A percentile compares a stretch with the other conserved stretches of the same genome.
Conservation (phyloP, 2,797 vertebrate species). For the Sternarchorhynchus goeldii region DNA sequence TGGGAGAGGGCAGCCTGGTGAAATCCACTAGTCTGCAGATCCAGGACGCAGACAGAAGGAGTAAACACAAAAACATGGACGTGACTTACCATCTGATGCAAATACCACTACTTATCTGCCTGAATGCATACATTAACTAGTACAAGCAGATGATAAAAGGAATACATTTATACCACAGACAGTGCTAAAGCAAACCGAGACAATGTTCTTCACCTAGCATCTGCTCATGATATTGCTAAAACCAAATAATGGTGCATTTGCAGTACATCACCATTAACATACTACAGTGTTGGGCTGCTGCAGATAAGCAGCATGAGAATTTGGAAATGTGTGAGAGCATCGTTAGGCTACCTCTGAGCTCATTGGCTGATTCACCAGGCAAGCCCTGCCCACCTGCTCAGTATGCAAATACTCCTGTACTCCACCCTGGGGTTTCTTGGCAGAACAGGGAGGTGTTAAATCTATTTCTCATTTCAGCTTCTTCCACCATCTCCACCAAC, state of each 20-base stretch:
- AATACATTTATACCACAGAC: neutral
- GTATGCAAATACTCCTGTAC: neutral
- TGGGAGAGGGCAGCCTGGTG: constrained; percentile 96
- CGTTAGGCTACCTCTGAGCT: neutral
- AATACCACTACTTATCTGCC: constrained; percentile 18
- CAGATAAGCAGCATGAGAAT: neutral
- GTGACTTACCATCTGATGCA: constrained; percentile 36
- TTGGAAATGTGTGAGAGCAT: neutral
- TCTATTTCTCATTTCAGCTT: neutral
- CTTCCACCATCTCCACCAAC: constrained; percentile 19
- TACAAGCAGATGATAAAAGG: constrained; percentile 18
- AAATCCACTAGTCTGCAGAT: constrained; percentile 91
- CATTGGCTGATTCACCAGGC: neutral
- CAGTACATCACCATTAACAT: neutral
- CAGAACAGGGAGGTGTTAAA: neutral
- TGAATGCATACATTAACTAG: constrained; percentile 24
- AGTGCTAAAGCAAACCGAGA: constrained; percentile 10
- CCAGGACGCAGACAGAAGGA: neutral
- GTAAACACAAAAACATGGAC: constrained; percentile 58
- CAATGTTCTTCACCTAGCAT: neutral
- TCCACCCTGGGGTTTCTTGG: neutral
- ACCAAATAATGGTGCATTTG: neutral
- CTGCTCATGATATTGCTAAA: neutral
- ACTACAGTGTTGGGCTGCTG: too few species aligned
- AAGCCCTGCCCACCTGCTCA: neutral